Evolutionary conservation across 1,140 invertebrate species (phyloP), one percentile per base, ranked within the genome.

Genomic region (Caenorhabditis inopinata): DNA sequence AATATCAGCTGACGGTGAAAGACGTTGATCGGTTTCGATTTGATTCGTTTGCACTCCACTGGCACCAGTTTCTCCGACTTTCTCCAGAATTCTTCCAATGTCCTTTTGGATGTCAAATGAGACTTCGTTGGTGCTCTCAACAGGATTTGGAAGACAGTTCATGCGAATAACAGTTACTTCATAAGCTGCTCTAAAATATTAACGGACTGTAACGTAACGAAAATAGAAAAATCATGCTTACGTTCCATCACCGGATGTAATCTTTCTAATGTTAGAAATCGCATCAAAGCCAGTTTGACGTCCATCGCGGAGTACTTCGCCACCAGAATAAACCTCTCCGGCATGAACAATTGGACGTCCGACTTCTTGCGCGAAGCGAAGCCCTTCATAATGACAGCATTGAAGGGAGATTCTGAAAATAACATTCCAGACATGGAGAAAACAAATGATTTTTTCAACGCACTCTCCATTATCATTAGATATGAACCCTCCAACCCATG

Each of bases 271-370:
- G 51, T 85, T 85, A 1, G 82, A 83, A 82, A 85, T 85, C 9
- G 85, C 68, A 78, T 85, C 84, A 53, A 85, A 85, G 46, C 84
- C 84, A 73, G 84, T 85, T 74, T 85, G 84, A 46, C 84, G 82
- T 25, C 84, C 83, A 73, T 85, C 84, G 14, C 84, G 82, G 46
- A 85, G 79, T 21, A 85, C 84, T 48, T 85, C 84, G 45, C 84
- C 79, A 74, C 84, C 84, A 58, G 80, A 83, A 81, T 85, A 85
- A 16, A 85, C 84, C 46, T 85, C 84, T 46, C 84, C 84, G 12
- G 80, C 23, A 62, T 83, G 84, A 42, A 85, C 84, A 51, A 85
- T 53, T 21, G 84, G 84, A 12, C 81, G 78, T 21, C 84, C 84
- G 16, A 85, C 84, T 79, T 85, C 84, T 32, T 79, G 79, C 38